Conservation (phyloP, 2,888 invertebrate species). For the Cantharis rustica region DNA sequence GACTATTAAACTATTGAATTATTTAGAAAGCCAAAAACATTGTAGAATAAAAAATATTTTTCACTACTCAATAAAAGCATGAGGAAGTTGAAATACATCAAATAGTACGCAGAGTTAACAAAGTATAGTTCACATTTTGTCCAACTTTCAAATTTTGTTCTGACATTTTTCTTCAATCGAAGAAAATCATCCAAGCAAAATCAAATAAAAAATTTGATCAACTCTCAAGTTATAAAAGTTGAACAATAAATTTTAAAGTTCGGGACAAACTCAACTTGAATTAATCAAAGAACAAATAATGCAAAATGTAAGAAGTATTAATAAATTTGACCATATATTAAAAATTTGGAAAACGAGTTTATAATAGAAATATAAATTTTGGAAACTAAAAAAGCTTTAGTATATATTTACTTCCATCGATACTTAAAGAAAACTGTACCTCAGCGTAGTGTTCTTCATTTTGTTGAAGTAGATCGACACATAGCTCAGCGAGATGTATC, state of each 20-base stretch:
- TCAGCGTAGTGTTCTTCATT: conserved; percentile 99
- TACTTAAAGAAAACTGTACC: conserved; percentile 67
- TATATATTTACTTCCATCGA: background rate
- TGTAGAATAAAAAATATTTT: background rate
- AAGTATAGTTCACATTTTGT: background rate
- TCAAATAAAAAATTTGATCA: background rate
- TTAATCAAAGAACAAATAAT: background rate
- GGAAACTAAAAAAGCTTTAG: background rate
- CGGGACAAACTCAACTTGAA: background rate
- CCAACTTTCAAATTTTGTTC: background rate
- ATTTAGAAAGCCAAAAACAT: background rate
- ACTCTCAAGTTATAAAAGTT: background rate
- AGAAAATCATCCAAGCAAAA: background rate
- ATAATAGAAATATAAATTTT: background rate
- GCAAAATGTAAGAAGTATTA: background rate
- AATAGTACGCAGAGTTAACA: background rate
- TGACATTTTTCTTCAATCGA: background rate
- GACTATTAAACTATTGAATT: background rate
- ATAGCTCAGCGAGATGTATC: conserved; percentile 95
- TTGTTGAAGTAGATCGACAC: conserved; percentile 97
- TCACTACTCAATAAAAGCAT: background rate
- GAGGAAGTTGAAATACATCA: background rate
- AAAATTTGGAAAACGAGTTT: background rate
- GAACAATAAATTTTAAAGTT: background rate
- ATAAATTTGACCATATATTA: background rate